phyloP scores from a whole-genome alignment of 2,888 invertebrate genomes.

The Germaria angustata region DNA sequence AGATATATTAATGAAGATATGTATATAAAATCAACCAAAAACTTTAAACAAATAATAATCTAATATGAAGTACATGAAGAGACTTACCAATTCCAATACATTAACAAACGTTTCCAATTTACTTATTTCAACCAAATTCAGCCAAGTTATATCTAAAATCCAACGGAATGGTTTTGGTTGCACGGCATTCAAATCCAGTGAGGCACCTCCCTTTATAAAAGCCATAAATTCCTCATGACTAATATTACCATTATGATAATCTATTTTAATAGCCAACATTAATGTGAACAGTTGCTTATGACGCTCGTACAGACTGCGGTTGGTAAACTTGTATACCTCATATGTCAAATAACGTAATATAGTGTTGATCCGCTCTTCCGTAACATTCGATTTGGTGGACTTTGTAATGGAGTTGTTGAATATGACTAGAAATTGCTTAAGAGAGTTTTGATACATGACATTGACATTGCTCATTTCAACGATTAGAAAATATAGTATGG shows the following conservation, averaged over 20 bases:
- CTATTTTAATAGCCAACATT: conserved; percentile 97
- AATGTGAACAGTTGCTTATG: conserved; percentile 96
- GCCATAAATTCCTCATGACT: conserved; percentile 95
- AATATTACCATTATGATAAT: conserved; percentile 89
- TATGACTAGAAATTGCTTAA: conserved; percentile 95
- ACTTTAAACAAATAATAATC: too few relatives aligned
- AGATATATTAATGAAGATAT: too few relatives aligned
- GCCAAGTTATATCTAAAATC: conserved; percentile 97
- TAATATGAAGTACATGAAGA: too few relatives aligned
- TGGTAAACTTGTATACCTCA: conserved; percentile 95
- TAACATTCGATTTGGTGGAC: conserved; percentile 90
- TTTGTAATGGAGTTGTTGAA: conserved; percentile 96
- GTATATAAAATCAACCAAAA: too few relatives aligned
- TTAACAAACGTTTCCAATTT: conserved; percentile 89
- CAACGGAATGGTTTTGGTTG: conserved; percentile 95
- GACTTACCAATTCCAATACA: conserved; percentile 86
- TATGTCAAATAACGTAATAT: conserved; percentile 94
- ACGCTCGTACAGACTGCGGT: conserved; percentile 94
- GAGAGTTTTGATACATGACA: conserved; percentile 97
- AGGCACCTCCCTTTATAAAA: conserved; percentile 97
- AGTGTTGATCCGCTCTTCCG: conserved; percentile 92
- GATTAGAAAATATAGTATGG: conserved; percentile 96
- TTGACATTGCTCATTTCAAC: conserved; percentile 99
- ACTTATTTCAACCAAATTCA: conserved; percentile 96
- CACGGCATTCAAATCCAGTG: conserved; percentile 94